Conservation (phyloP, 1,140 invertebrate species). For the Drosophila repletoides region DNA sequence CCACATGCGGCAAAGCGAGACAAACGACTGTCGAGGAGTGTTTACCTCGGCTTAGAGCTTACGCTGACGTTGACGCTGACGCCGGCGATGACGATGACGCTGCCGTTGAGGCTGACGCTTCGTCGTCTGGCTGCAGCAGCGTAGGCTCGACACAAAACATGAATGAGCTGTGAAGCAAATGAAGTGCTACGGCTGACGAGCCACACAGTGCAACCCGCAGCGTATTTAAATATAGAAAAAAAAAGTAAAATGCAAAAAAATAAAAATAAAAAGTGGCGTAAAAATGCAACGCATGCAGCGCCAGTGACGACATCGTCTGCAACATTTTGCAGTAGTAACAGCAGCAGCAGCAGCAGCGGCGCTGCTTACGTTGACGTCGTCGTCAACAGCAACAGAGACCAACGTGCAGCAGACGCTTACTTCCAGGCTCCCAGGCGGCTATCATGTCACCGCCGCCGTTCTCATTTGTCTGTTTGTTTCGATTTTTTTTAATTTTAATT, state of each 20-base stretch:
- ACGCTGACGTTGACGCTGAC: constrained; percentile 45
- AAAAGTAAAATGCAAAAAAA: background rate
- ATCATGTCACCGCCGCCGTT: constrained; percentile 73
- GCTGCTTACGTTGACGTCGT: background rate
- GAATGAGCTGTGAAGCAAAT: constrained; percentile 82
- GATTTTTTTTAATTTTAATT: constrained; percentile 47
- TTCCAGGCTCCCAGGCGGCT: constrained; percentile 52
- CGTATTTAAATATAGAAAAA: constrained; percentile 74
- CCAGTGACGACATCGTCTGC: constrained; percentile 39
- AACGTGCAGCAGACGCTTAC: constrained; percentile 44
- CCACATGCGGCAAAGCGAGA: constrained; percentile 56
- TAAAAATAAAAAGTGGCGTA: constrained; percentile 45
- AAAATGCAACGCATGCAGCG: constrained; percentile 71
- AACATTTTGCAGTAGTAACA: constrained; percentile 20
- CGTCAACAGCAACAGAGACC: constrained; percentile 41
- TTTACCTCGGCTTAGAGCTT: constrained; percentile 74
- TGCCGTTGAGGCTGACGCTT: constrained; percentile 51
- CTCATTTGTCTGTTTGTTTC: constrained; percentile 73
- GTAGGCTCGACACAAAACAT: constrained; percentile 69
- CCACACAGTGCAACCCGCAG: constrained; percentile 65
- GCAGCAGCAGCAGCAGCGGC: constrained; percentile 14
- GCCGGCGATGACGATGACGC: constrained; percentile 28
- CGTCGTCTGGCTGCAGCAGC: constrained; percentile 23
- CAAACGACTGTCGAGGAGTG: constrained; percentile 44
- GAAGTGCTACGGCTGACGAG: constrained; percentile 69